Evolutionary conservation across 1,140 invertebrate species (phyloP).

Genomic region (Drosophila rufa): DNA sequence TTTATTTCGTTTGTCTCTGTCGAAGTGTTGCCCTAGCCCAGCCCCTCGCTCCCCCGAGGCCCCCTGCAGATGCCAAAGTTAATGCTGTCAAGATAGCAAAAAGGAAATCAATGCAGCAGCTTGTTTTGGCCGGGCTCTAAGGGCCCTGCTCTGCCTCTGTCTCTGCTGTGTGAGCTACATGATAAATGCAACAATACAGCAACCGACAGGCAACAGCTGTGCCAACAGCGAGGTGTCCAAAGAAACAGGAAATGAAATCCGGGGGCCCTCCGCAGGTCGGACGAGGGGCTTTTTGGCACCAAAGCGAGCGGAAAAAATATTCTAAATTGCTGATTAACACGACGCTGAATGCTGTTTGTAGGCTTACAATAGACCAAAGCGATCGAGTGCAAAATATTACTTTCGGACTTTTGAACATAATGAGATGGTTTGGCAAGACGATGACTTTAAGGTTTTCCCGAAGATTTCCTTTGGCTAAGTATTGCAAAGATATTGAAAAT

Average conservation of each 20-base stretch:
- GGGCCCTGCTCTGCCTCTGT: slow-evolving; percentile 36
- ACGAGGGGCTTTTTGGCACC: slow-evolving; percentile 28
- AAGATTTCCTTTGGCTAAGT: slow-evolving; percentile 11
- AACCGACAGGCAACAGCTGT: slow-evolving; percentile 64
- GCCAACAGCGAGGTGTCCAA: slow-evolving; percentile 56
- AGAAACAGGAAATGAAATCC: slow-evolving; percentile 69
- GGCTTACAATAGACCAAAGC: slow-evolving; percentile 40
- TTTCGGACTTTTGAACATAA: slow-evolving; percentile 35
- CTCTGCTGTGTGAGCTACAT: slow-evolving; percentile 64
- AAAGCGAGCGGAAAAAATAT: slow-evolving; percentile 60
- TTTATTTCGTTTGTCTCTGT: slow-evolving; percentile 84
- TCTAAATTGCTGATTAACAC: slow-evolving; percentile 84
- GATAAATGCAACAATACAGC: slow-evolving; percentile 68
- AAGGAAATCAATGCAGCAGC: slow-evolving; percentile 79
- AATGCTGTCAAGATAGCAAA: slow-evolving; percentile 81
- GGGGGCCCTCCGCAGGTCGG: slow-evolving; percentile 26
- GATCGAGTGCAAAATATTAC: slow-evolving; percentile 26
- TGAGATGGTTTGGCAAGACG: slow-evolving; percentile 36
- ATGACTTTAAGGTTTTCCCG: slow-evolving; percentile 28
- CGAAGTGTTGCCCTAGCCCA: slow-evolving; percentile 63
- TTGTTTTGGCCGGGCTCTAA: slow-evolving; percentile 50
- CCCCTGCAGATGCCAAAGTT: slow-evolving; percentile 58
- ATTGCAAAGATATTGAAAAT: not conserved
- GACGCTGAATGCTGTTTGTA: slow-evolving; percentile 22
- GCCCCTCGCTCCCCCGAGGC: not conserved